Base-by-base conservation (phyloP, 2,113 vertebrate species). In the Megaleporinus macrocephalus region DNA sequence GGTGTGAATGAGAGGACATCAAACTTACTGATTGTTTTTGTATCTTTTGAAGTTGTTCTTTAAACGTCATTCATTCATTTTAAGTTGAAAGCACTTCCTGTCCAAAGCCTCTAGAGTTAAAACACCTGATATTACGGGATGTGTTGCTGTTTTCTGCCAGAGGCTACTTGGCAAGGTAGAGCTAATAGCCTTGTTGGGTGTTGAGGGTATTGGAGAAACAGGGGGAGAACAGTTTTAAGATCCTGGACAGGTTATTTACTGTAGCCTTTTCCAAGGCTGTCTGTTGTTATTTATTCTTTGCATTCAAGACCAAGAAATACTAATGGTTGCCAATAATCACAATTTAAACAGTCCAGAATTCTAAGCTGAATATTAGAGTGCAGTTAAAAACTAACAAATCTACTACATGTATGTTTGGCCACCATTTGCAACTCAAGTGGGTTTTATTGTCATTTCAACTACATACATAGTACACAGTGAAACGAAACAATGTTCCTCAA, bases 241-340 rank as follows among this genome's bases (percentile, higher is more conserved):
- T 82, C 30, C 26, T 73, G 30, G 55, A 15, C 11, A 78, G 79
- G 30, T 82, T 68, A 30, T 82, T 73, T 30, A 59, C 47, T 61
- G 53, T 73, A 26, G 84, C 76, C 33, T 82, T 76, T 26, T 69
- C 53, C 41, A 62, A 70, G 26, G 76, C 80, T n/a, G 76, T 82
- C 71, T 71, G 51, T 53, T 51, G 71, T 70, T 68, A 85, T 7
- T 73, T 16, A 49, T 82, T 53, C 20, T 41, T 7, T n/a, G n/a
- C n/a, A n/a, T n/a, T n/a, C n/a, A 57, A 70, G 30, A 10, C 36
- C 15, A 69, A 44, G 29, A 16, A 0, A 41, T 44, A 44, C 41
- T 14, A 24, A 27, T 12, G 7, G 13, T 36, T 47, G 66, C 20
- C 1, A 61, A 22, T 24, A 29, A 30, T 47, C 1, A 20, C n/a